Base-by-base conservation (phyloP, 1,140 invertebrate genomes). In the Vanessa tameamea region DNA sequence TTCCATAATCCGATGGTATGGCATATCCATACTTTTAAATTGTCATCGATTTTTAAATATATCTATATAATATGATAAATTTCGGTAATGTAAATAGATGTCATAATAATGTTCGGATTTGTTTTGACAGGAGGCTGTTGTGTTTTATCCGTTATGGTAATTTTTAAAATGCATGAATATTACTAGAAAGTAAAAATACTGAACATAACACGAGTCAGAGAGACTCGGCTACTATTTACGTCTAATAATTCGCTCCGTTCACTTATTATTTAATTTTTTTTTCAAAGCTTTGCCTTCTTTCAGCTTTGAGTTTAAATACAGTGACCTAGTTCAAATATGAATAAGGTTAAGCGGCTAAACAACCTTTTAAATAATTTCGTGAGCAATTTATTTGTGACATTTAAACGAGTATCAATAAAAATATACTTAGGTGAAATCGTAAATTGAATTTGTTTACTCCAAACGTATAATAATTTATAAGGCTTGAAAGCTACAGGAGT, bases 241-340 rank as follows among this genome's bases (percentile, higher is more conserved):
- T 37, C 31, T 16, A 37, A 13, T 15, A 13, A 37, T 13, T 31
- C 20, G 55, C 55, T 26, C 23, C 8, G 57, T 61, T 61, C 57
- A 61, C 31, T n/a, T 61, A 61, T 31, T 61, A 61, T 14, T 31
- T 7, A 13, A 61, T 15, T 55, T 31, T 31, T 37, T 26, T 61
- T 61, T 61, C 57, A 61, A 57, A 9, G 57, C 57, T 61, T 61
- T 37, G 57, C 31, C 57, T 61, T 14, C 14, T 14, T 61, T 61
- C 23, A 61, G 31, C 57, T 61, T 61, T 37, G 26, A 31, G 26
- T 61, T 61, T 61, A 15, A 61, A 61, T 37, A 31, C 57, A 37
- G 26, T 61, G 57, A 61, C 57, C 57, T 61, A 37, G 57, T 61
- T 61, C 14, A 26, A 26, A 57, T 57, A 57, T 61, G n/a, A 59